phyloP scores from a whole-genome alignment of 64 coral and sea anemone genomes.

The Stylophora pistillata region DNA sequence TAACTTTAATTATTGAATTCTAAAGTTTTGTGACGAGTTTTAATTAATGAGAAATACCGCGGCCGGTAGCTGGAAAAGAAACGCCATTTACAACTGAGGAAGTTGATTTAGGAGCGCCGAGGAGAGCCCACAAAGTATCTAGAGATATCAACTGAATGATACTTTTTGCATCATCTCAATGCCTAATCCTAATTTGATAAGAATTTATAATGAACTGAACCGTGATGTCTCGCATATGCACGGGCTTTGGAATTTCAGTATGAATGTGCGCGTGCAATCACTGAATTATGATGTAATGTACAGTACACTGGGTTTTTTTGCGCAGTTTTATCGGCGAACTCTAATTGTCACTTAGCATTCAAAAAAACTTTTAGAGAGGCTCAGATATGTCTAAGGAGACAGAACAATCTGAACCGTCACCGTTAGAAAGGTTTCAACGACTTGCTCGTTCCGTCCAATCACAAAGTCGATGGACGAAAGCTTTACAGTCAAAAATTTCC shows the following conservation, averaged over 20 bases:
- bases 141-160: too few relatives aligned
- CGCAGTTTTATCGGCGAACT: background rate
- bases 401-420: background rate
- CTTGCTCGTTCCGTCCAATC: constrained; percentile 43
- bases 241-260: background rate
- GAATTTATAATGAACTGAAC: too few relatives aligned
- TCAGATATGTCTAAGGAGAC: background rate
- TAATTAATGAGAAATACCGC: background rate
- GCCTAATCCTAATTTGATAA: too few relatives aligned
- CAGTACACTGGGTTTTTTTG: background rate
- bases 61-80: too few relatives aligned
- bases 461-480: constrained; percentile 57
- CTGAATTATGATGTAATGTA: constrained; percentile 4
- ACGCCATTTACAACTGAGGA: too few relatives aligned
- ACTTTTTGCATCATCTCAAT: too few relatives aligned
- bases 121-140: too few relatives aligned
- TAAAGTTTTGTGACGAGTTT: constrained; percentile 42
- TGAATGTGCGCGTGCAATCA: constrained; percentile 6
- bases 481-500: constrained; percentile 51
- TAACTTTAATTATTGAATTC: constrained; percentile 10
- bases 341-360: constrained; percentile 25
- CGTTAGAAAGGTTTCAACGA: constrained; percentile 47
- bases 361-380: background rate
- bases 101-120: too few relatives aligned
- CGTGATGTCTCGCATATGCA: background rate